A percentile compares a stretch with the other conserved stretches of the same genome.
phyloP scores from a whole-genome alignment of 2,113 vertebrate species.

The Nicator chloris region DNA sequence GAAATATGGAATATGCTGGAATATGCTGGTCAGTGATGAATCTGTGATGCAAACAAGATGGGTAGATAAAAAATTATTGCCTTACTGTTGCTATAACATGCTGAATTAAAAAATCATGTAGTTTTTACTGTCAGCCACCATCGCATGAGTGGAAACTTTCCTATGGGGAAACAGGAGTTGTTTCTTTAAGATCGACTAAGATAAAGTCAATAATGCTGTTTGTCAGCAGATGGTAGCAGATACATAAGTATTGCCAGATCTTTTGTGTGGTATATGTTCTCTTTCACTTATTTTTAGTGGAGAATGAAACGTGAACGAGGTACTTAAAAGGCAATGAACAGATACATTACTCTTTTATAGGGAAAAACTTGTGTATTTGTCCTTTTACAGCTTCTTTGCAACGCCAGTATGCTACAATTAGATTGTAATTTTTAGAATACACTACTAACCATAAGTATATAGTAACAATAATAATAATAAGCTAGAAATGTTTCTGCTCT shows the following conservation, averaged over 20 bases:
- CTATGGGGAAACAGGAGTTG: not conserved
- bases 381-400: not conserved
- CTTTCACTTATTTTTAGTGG: not conserved
- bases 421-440: not conserved
- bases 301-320: not conserved
- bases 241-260: not conserved
- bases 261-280: not conserved
- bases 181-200: not conserved
- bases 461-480: not conserved
- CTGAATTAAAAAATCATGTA: not conserved
- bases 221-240: slow-evolving; percentile 61
- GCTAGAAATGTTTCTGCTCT: not conserved
- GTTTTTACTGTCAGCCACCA: not conserved
- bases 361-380: not conserved
- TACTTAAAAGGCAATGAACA: not conserved
- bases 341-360: not conserved
- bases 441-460: not conserved
- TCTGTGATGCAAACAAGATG: not conserved
- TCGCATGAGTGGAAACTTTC: not conserved
- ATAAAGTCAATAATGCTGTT: not conserved
- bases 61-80: not conserved
- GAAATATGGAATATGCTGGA: too few species aligned
- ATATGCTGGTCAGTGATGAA: not conserved
- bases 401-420: not conserved
- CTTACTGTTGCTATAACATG: not conserved